Conservation (phyloP, 2,113 vertebrate species). For the Crotalus horridus region DNA sequence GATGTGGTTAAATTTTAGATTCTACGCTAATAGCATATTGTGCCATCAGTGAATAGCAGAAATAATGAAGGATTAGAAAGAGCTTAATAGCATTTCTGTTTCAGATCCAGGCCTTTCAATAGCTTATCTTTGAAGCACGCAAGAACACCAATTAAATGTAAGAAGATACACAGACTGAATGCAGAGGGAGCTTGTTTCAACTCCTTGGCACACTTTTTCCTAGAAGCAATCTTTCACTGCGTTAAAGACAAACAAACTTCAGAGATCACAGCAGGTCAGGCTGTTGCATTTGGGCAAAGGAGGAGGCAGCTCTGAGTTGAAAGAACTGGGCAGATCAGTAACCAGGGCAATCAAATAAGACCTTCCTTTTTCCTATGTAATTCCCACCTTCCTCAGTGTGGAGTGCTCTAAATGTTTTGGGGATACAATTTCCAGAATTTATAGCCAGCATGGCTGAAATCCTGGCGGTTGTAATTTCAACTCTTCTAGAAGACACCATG, state of each 20-base stretch:
- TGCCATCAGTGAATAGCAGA: slow-evolving; percentile 9
- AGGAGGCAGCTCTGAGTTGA: background rate
- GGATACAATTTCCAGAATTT: background rate
- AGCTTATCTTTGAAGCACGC: slow-evolving; percentile 19
- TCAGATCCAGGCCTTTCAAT: slow-evolving; percentile 13
- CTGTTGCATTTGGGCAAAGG: background rate
- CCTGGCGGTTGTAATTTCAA: background rate
- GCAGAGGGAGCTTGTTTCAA: slow-evolving; percentile 2
- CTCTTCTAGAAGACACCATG: background rate
- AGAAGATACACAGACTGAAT: slow-evolving; percentile 4
- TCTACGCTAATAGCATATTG: background rate
- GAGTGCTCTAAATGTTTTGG: background rate
- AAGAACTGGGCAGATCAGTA: background rate
- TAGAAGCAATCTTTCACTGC: background rate
- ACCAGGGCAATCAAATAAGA: background rate
- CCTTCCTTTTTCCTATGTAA: background rate
- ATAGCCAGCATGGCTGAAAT: background rate
- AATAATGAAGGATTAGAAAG: slow-evolving; percentile 15
- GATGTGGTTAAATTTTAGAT: background rate
- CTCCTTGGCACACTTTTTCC: background rate
- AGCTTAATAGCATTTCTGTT: slow-evolving; percentile 11
- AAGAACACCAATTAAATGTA: slow-evolving; percentile 16
- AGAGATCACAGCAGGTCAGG: background rate
- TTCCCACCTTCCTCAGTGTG: background rate
- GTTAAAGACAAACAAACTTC: background rate